A percentile compares a stretch with the other conserved stretches of the same genome.
Evolutionary conservation across 2,797 vertebrate genomes (phyloP).

Genomic region (Odontamblyopus rebecca): DNA sequence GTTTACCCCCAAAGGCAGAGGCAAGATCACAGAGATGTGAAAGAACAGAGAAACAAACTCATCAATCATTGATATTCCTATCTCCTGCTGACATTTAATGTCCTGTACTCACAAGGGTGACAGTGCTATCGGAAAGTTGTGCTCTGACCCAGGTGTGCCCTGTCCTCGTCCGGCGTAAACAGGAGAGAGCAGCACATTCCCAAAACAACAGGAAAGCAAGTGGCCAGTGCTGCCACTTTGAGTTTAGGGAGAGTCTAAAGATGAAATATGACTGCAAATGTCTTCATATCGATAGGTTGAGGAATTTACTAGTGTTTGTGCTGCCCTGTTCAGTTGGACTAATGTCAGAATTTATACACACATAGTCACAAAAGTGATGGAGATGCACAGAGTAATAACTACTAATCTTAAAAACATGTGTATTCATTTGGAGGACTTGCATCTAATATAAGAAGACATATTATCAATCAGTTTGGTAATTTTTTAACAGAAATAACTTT

Average conservation of each 20-base stretch:
- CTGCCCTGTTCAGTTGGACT: slow-evolving; percentile 2
- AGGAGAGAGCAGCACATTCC: slow-evolving; percentile 12
- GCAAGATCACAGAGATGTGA: slow-evolving; percentile 50
- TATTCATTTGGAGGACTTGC: too few species aligned
- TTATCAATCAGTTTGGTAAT: too few species aligned
- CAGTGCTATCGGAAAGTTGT: slow-evolving; percentile 60
- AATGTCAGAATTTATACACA: too few species aligned
- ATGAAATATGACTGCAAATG: slow-evolving; percentile 13
- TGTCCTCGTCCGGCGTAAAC: slow-evolving; percentile 32
- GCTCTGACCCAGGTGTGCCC: slow-evolving; percentile 39
- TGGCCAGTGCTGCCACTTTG: slow-evolving; percentile 17
- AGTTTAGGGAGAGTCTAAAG: slow-evolving; percentile 23
- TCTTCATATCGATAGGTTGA: slow-evolving; percentile 8
- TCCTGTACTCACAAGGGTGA: slow-evolving; percentile 58
- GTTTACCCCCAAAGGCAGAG: slow-evolving; percentile 30
- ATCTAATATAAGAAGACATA: too few species aligned
- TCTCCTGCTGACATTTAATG: slow-evolving; percentile 66
- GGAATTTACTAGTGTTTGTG: slow-evolving; percentile 16
- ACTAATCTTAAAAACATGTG: too few species aligned
- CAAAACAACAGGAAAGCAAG: slow-evolving; percentile 14
- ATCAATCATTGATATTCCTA: slow-evolving; percentile 69
- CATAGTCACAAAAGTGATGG: not conserved
- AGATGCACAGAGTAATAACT: too few species aligned
- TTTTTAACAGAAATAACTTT: too few species aligned
- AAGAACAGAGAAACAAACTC: slow-evolving; percentile 58